Base-by-base conservation (phyloP, 2,888 invertebrate genomes). In the Napeogenes sylphis region DNA sequence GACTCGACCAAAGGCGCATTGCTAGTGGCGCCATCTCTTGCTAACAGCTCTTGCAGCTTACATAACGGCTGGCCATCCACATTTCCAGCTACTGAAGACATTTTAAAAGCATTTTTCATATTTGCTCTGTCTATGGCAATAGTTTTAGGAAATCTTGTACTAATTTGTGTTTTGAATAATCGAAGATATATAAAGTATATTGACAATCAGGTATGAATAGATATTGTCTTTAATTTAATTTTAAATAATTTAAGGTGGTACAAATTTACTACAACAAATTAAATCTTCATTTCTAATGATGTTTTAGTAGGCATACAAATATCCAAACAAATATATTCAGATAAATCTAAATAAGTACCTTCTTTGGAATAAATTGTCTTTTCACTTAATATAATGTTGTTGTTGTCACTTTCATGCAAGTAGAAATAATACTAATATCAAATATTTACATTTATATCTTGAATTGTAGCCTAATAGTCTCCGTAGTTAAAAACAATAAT, bases 101-200 rank as follows among this genome's bases (percentile, higher is more conserved):
- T 95, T 58, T 77, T 95, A 30, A 95, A 96, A 78, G 95, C 96
- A 0, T 88, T 95, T 68, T 92, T 96, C 73, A 94, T 96, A 74
- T 91, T 96, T 66, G 85, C 94, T 4, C 88, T 96, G 66, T 95
- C 96, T 47, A 91, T 95, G 80, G 95, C 95, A 47, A 95, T 96
- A 68, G 93, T 96, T 53, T 93, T 94, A 45, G 95, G 96, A 54
- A 97, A 97, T 80, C 91, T 95, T 56, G 90, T 96, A 66, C 93
- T 96, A 38, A 96, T 96, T 71, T 93, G 95, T 73, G 96, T 96
- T 57, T 93, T 97, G 76, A 97, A 96, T 84, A 96, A 95, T 83
- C 92, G 95, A 59, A 92, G 95, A 68, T 96, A 96, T 82, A 93
- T 95, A 75, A 95, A 95, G 78, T 96, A 96, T 79, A 96, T 97